These are phyloP conservation scores for Rhynchophorus ferrugineus DNA, from an alignment of 1,140 invertebrate species.

Conservation along the genomic window DNA sequence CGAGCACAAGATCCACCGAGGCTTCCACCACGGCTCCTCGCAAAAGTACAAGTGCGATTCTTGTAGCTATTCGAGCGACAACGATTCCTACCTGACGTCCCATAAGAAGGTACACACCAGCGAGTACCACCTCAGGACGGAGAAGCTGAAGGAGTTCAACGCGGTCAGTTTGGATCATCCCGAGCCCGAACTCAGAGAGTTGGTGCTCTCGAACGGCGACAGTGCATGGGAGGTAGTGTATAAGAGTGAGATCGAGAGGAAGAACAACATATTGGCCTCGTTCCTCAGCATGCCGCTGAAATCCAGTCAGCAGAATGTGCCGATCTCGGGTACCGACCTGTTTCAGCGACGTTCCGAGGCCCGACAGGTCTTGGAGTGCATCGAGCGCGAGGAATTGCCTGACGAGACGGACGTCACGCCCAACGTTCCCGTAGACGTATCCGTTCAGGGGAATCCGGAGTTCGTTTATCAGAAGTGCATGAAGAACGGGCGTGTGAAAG, in stretches of 20 bases:
- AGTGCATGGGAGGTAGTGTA: slow-evolving; percentile 49
- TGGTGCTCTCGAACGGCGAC: slow-evolving; percentile 38
- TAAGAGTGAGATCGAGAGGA: slow-evolving; percentile 30
- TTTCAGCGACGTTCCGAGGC: slow-evolving; percentile 55
- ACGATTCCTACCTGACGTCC: slow-evolving; percentile 59
- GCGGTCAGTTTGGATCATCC: slow-evolving; percentile 53
- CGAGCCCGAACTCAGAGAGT: slow-evolving; percentile 53
- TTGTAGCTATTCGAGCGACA: slow-evolving; percentile 70
- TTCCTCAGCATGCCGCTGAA: slow-evolving; percentile 38
- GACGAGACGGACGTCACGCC: slow-evolving; percentile 4
- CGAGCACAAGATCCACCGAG: slow-evolving; percentile 58
- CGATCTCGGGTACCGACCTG: slow-evolving; percentile 54
- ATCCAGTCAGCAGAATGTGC: slow-evolving; percentile 39
- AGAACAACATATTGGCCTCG: slow-evolving; percentile 13
- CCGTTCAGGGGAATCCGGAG: slow-evolving; percentile 63
- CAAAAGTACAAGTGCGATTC: slow-evolving; percentile 60
- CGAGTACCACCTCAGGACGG: slow-evolving; percentile 74
- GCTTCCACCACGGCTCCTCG: slow-evolving; percentile 60
- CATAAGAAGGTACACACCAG: slow-evolving; percentile 72
- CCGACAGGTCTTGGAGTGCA: slow-evolving; percentile 33
- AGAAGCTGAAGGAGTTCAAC: slow-evolving; percentile 59
- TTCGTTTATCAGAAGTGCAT: slow-evolving; percentile 68
- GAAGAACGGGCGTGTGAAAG: slow-evolving; percentile 65
- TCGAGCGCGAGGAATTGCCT: slow-evolving; percentile 1
- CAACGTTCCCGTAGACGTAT: slow-evolving; percentile 38